Percentiles rank a stretch among this genome's conserved stretches.
Evolutionary conservation across 2,797 vertebrate species (phyloP).

Genomic region (Pangasius larnaudii): DNA sequence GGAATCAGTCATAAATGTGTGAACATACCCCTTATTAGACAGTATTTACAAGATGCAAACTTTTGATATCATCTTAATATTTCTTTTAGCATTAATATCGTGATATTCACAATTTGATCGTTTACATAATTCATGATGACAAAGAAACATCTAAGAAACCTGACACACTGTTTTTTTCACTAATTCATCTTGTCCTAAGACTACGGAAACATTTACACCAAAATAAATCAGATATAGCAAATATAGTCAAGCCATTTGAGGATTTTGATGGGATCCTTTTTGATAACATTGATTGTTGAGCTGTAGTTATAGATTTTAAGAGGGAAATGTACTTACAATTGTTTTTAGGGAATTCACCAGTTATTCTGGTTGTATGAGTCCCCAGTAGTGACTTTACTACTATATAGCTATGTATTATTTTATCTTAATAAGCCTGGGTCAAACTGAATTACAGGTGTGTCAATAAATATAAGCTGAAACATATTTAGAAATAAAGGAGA

Average conservation of each 20-base stretch:
- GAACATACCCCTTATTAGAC: neutral
- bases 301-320: neutral
- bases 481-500: neutral
- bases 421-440: no score
- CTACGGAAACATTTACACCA: neutral
- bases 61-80: neutral
- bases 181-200: neutral
- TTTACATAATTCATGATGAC: neutral
- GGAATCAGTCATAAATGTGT: neutral
- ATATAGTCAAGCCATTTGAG: no score
- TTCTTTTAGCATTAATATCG: no score
- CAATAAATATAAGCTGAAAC: neutral
- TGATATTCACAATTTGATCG: neutral
- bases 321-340: neutral
- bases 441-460: neutral
- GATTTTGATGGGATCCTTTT: neutral
- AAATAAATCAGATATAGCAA: no score
- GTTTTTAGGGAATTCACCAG: neutral
- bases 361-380: neutral
- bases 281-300: neutral
- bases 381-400: neutral
- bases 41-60: neutral
- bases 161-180: neutral
- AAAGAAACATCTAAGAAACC: neutral
- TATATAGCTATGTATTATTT: neutral